Conservation (phyloP, 2,113 vertebrate genomes). For the Gymnogyps californianus region DNA sequence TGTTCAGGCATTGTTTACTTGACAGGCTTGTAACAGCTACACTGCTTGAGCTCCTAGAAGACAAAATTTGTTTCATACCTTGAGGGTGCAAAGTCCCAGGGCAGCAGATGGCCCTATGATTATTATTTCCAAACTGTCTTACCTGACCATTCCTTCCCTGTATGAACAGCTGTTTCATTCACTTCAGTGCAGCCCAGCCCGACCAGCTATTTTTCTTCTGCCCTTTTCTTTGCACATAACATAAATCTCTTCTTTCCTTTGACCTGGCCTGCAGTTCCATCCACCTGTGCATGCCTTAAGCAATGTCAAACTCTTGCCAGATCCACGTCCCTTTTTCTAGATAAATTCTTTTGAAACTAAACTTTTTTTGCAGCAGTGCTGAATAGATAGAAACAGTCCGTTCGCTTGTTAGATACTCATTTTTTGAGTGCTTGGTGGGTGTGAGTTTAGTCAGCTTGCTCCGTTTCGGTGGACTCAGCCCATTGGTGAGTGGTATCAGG, state of each 20-base stretch:
- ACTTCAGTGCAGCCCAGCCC: constrained; percentile 85
- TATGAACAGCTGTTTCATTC: constrained; percentile 95
- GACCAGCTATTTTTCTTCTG: constrained; percentile 92
- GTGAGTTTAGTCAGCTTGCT: neutral
- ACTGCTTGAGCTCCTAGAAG: constrained; percentile 84
- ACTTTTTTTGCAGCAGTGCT: constrained; percentile 32
- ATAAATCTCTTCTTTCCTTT: constrained; percentile 91
- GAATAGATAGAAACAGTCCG: neutral
- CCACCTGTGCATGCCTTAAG: constrained; percentile 95
- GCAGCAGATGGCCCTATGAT: constrained; percentile 97
- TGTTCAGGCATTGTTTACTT: constrained; percentile 70
- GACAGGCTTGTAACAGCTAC: constrained; percentile 71
- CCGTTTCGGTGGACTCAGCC: neutral
- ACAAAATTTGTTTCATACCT: constrained; percentile 85
- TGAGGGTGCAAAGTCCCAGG: constrained; percentile 87
- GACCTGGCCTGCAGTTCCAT: constrained; percentile 88
- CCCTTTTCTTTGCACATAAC: constrained; percentile 88
- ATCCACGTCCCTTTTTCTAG: constrained; percentile 45
- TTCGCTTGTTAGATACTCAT: neutral
- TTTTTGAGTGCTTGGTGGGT: neutral
- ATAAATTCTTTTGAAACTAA: constrained; percentile 61
- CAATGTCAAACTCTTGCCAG: constrained; percentile 75
- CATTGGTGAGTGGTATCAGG: neutral
- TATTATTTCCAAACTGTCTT: constrained; percentile 91
- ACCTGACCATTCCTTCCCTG: constrained; percentile 92